Evolutionary conservation across 2,113 vertebrate genomes (phyloP).

Genomic region (Eira barbara): DNA sequence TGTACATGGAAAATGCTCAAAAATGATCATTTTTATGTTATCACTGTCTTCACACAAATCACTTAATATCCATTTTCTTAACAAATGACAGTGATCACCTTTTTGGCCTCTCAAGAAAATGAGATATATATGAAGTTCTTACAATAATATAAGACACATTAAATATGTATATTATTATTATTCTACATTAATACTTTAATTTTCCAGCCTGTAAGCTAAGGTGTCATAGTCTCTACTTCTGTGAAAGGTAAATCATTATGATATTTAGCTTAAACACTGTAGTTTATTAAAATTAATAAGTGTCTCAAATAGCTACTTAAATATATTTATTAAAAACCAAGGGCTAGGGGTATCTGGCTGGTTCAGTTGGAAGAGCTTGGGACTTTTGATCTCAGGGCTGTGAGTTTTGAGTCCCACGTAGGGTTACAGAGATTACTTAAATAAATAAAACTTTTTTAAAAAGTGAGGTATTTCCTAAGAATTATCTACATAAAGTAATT

Average conservation of each 20-base stretch:
- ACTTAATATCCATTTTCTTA: background rate
- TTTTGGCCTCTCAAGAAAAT: background rate
- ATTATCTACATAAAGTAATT: background rate
- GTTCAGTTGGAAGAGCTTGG: background rate
- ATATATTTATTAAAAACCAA: background rate
- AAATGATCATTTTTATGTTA: slow-evolving; percentile 19
- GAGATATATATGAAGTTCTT: background rate
- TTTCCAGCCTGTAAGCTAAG: background rate
- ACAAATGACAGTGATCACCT: background rate
- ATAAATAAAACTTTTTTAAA: background rate
- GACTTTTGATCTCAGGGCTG: background rate
- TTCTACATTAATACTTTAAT: background rate
- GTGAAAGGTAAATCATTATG: background rate
- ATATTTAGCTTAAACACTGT: background rate
- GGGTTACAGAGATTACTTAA: background rate
- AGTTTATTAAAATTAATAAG: background rate
- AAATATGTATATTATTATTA: background rate
- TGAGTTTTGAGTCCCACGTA: background rate
- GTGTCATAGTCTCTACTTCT: background rate
- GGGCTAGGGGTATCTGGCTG: background rate
- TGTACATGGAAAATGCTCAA: background rate
- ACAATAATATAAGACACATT: background rate
- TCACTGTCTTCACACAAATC: background rate
- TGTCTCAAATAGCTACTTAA: background rate
- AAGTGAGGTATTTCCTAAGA: background rate